Conservation (phyloP, 2,888 invertebrate species). For the Dicycla oo region DNA sequence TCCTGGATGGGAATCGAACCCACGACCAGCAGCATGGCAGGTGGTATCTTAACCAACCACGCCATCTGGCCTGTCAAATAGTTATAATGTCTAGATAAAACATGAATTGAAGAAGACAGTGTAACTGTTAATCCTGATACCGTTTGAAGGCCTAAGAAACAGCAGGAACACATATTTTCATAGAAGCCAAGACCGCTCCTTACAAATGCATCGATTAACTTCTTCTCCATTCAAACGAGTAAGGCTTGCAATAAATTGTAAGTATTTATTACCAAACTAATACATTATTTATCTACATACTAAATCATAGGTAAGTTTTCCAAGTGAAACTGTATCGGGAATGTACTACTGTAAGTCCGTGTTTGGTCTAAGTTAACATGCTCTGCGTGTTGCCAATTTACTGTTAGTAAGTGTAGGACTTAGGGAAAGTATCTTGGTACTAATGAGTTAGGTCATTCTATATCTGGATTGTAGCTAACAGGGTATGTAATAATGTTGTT, state of each 20-base stretch:
- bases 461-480: background rate
- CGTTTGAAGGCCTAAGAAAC: slow-evolving; percentile 10
- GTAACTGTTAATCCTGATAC: slow-evolving; percentile 13
- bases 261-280: slow-evolving; percentile 63
- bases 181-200: slow-evolving; percentile 28
- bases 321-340: slow-evolving; percentile 57
- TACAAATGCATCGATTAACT: slow-evolving; percentile 45
- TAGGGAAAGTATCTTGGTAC: slow-evolving; percentile 6
- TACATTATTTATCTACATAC: slow-evolving; percentile 63
- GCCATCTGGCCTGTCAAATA: too few relatives aligned
- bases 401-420: background rate
- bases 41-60: too few relatives aligned
- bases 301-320: slow-evolving; percentile 58
- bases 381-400: slow-evolving; percentile 8
- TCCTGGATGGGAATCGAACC: too few relatives aligned
- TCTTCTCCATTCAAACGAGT: slow-evolving; percentile 39
- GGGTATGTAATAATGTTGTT: too few relatives aligned
- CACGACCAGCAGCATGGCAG: too few relatives aligned
- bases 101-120: background rate
- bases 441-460: slow-evolving; percentile 7
- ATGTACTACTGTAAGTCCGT: slow-evolving; percentile 7
- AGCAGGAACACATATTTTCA: slow-evolving; percentile 32
- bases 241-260: slow-evolving; percentile 62
- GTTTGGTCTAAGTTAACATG: slow-evolving; percentile 28
- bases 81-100: too few relatives aligned